These are phyloP conservation scores for Drosophila anceps DNA, from an alignment of 2,888 invertebrate species.

Conservation along the genomic window DNA sequence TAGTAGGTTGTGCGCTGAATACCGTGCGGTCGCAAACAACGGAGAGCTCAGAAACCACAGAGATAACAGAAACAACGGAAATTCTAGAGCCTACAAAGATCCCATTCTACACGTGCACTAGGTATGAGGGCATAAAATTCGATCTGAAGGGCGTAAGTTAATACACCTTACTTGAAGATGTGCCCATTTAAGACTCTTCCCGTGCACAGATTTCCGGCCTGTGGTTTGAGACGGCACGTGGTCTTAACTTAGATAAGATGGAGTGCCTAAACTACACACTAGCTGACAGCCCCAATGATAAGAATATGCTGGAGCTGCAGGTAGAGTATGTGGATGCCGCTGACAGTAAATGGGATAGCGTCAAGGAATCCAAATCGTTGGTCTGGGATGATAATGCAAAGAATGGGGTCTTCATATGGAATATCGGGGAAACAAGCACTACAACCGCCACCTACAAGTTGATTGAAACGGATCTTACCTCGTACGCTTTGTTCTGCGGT, in stretches of 20 bases:
- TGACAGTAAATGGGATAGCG: conserved; percentile 29
- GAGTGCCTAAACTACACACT: conserved; percentile 21
- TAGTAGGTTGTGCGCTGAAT: conserved; percentile 23
- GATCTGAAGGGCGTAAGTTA: conserved; percentile 39
- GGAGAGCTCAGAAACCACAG: background rate
- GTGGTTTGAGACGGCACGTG: conserved; percentile 41
- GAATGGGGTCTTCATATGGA: conserved; percentile 35
- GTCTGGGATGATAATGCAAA: conserved; percentile 30
- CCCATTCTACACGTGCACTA: conserved; percentile 1
- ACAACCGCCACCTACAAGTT: conserved; percentile 25
- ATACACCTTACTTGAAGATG: background rate
- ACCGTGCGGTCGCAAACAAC: conserved; percentile 16
- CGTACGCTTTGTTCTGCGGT: conserved; percentile 24
- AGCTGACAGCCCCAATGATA: background rate
- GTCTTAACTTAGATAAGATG: background rate
- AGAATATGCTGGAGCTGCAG: conserved; percentile 10
- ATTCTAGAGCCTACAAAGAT: background rate
- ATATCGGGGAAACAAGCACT: background rate
- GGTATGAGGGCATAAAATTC: background rate
- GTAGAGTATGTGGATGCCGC: conserved; percentile 19
- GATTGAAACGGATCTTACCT: conserved; percentile 4
- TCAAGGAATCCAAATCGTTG: background rate
- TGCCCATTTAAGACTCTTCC: background rate
- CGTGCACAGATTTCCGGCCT: conserved; percentile 22
- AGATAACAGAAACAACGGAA: background rate